Conservation (phyloP, 2,797 vertebrate genomes). For the Capromys pilorides region DNA sequence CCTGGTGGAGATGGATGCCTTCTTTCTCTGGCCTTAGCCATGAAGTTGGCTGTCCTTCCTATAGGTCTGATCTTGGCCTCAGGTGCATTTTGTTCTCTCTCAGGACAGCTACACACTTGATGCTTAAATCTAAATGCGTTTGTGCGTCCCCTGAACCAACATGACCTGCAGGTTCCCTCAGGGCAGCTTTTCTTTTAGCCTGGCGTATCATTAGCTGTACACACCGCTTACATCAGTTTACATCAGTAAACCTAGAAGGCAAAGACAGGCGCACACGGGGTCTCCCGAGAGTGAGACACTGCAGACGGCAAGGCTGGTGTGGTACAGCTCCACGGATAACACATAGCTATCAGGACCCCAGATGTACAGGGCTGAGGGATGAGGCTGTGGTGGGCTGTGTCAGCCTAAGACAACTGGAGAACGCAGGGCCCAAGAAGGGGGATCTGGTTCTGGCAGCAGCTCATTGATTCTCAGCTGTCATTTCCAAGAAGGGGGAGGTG, state of each 20-base stretch:
- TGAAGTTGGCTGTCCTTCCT: neutral
- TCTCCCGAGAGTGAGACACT: neutral
- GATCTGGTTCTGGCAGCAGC: neutral
- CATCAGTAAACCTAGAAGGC: neutral
- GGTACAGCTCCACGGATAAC: neutral
- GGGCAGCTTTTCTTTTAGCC: neutral
- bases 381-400: neutral
- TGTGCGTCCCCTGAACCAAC: neutral
- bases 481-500: neutral
- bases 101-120: neutral
- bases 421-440: neutral
- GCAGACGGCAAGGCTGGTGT: neutral
- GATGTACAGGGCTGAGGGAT: neutral
- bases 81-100: neutral
- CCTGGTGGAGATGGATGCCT: neutral
- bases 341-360: neutral
- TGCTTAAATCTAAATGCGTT: neutral
- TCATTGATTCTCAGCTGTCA: neutral
- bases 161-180: neutral
- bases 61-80: neutral
- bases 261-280: neutral
- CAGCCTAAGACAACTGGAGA: neutral
- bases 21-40: neutral
- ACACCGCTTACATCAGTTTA: neutral
- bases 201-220: neutral